Evolutionary conservation across 2,113 vertebrate species (phyloP).

Genomic region (Platichthys stellatus): DNA sequence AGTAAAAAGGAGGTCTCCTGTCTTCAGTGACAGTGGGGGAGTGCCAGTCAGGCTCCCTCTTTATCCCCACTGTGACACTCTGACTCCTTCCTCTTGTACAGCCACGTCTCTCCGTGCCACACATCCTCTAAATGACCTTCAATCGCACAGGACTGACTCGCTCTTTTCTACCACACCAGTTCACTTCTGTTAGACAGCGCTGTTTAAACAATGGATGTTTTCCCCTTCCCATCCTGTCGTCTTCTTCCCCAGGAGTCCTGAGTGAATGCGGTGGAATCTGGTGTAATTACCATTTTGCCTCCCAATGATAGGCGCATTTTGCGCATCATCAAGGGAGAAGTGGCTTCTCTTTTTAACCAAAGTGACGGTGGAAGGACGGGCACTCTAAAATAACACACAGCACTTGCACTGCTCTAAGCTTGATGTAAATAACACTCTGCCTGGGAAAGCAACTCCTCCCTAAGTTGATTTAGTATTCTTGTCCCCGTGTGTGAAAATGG

Average conservation of each 20-base stretch:
- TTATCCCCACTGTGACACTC: constrained; percentile 23
- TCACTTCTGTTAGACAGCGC: constrained; percentile 41
- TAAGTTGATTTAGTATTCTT: constrained; percentile 69
- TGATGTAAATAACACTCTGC: constrained; percentile 68
- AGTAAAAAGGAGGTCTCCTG: constrained; percentile 14
- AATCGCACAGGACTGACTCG: constrained; percentile 48
- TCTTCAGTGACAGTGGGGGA: constrained; percentile 20
- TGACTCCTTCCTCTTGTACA: constrained; percentile 38
- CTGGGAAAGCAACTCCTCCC: constrained; percentile 61
- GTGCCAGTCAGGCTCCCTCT: constrained; percentile 16
- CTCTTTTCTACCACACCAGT: constrained; percentile 36
- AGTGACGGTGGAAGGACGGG: constrained; percentile 29
- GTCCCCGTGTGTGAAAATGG: constrained; percentile 62
- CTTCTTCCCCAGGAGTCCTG: constrained; percentile 43
- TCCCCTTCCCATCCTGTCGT: constrained; percentile 18
- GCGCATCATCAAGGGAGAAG: constrained; percentile 56
- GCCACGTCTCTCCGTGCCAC: constrained; percentile 46
- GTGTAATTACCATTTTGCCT: constrained; percentile 71
- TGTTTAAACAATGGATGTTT: constrained; percentile 51
- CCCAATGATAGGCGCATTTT: constrained; percentile 54
- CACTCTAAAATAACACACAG: constrained; percentile 51
- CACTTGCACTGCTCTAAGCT: constrained; percentile 47
- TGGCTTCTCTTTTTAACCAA: constrained; percentile 51
- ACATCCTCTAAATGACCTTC: constrained; percentile 75
- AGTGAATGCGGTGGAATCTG: constrained; percentile 67